A percentile compares a stretch with the other conserved stretches of the same genome.
Conservation (phyloP, 2,888 invertebrate species). For the Acronicta psi region DNA sequence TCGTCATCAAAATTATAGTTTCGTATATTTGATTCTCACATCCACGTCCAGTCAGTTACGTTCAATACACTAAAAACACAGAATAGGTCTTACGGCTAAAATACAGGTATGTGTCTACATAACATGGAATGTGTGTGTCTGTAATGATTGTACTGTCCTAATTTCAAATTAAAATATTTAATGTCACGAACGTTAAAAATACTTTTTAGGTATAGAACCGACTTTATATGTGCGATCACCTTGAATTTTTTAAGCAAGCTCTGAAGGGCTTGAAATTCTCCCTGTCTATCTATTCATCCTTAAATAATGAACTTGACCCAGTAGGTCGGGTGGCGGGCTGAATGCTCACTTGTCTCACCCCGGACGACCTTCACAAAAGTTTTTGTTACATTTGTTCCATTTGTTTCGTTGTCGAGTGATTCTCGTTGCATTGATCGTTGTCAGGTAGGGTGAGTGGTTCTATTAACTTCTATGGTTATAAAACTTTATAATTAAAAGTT, state of each 20-base stretch:
- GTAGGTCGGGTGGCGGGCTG: slow-evolving; percentile 59
- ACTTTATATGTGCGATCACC: slow-evolving; percentile 15
- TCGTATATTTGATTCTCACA: too few species aligned
- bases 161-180: background rate
- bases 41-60: too few species aligned
- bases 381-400: slow-evolving; percentile 61
- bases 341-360: slow-evolving; percentile 61
- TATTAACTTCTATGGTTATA: background rate
- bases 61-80: too few species aligned
- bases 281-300: slow-evolving; percentile 62
- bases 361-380: slow-evolving; percentile 70
- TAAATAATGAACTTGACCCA: slow-evolving; percentile 82
- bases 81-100: too few species aligned
- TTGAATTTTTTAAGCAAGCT: slow-evolving; percentile 28
- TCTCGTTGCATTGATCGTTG: slow-evolving; percentile 12
- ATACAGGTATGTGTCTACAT: too few species aligned
- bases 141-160: too few species aligned
- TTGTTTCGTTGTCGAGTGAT: slow-evolving; percentile 37
- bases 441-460: background rate
- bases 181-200: slow-evolving; percentile 2
- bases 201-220: slow-evolving; percentile 10
- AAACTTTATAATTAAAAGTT: background rate
- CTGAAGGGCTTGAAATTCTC: slow-evolving; percentile 40
- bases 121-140: too few species aligned
- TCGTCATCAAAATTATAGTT: too few species aligned